Evolutionary conservation across 1,140 invertebrate genomes (phyloP), one percentile per base, ranked within the genome.

Genomic region (Agrypnia vestita): DNA sequence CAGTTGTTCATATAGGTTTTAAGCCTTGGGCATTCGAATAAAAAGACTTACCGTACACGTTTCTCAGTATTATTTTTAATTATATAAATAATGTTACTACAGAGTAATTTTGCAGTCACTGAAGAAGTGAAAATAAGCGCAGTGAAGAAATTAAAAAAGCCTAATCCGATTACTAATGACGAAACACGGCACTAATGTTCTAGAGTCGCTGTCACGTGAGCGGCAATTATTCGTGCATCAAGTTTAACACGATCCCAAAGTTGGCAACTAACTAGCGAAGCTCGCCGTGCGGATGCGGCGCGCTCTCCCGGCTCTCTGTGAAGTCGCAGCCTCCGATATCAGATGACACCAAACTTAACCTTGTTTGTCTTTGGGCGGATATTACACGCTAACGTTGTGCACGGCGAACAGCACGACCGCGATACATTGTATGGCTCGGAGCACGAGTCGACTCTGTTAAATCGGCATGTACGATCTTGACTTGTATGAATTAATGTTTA

Each of bases 241-340:
- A 59, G n/a, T 56, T 17, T 19, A 56, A 56, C 53, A 56, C 25
- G 25, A 35, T 35, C 15, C 53, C 4, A 17, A 56, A n/a, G n/a
- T 13, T 56, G 0, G 1, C 15, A 19, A 19, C 15, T 21, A 13
- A 59, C 17, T 59, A 21, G 55, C 17, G 8, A 15, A 59, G 15
- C 55, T 59, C 17, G 55, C 15, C 15, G 15, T 59, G 15, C 15
- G 15, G 17, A 15, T 59, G 55, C 15, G 55, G 55, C 15, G 1
- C 21, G 15, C 13, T 59, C 21, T 15, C 21, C 15, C 8, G 17
- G 55, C 8, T 59, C 55, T 11, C 13, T 10, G 55, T 19, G 17
- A 59, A 64, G 61, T 64, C 25, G 61, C 35, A 43, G 55, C 21
- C 55, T 25, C 4, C 61, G 61, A 64, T 59, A 64, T 64, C 61